Evolutionary conservation across 1,140 invertebrate genomes (phyloP).

Genomic region (Pseudomyrmex flavicornis): DNA sequence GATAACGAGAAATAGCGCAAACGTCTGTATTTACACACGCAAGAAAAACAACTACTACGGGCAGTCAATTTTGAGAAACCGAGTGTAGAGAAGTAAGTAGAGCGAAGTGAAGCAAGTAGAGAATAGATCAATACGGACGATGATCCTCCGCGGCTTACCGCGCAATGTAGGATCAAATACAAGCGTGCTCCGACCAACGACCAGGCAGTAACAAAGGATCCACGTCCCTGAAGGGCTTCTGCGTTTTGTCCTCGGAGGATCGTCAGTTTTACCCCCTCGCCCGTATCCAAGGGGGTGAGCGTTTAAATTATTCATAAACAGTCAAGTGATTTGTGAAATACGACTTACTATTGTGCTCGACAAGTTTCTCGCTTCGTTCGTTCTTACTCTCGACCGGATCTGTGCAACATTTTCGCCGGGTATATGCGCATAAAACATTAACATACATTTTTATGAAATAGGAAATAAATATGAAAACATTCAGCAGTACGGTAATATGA

Average conservation of each 20-base stretch:
- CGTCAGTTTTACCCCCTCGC: slow-evolving; percentile 64
- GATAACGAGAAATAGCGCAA: too few relatives aligned
- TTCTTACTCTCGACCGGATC: slow-evolving; percentile 58
- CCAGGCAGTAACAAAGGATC: slow-evolving; percentile 72
- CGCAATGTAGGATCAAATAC: slow-evolving; percentile 68
- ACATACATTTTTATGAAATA: background rate
- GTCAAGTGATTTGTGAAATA: slow-evolving; percentile 80
- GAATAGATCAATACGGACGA: slow-evolving; percentile 68
- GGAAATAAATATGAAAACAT: background rate
- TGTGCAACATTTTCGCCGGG: background rate
- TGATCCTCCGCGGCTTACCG: slow-evolving; percentile 67
- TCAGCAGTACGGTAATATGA: background rate
- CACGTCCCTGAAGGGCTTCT: slow-evolving; percentile 64
- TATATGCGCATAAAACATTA: background rate
- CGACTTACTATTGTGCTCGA: slow-evolving; percentile 76
- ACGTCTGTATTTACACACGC: too few relatives aligned
- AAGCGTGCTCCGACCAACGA: slow-evolving; percentile 60
- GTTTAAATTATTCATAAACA: slow-evolving; percentile 82
- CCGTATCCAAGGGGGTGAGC: slow-evolving; percentile 74
- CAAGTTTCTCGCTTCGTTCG: slow-evolving; percentile 69
- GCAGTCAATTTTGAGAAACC: slow-evolving; percentile 17
- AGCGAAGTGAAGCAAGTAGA: slow-evolving; percentile 44
- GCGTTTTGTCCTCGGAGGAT: slow-evolving; percentile 71
- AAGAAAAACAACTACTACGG: too few relatives aligned
- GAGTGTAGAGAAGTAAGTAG: slow-evolving; percentile 33